Conservation (phyloP, 2,113 vertebrate genomes). For the Boleophthalmus pectinirostris region DNA sequence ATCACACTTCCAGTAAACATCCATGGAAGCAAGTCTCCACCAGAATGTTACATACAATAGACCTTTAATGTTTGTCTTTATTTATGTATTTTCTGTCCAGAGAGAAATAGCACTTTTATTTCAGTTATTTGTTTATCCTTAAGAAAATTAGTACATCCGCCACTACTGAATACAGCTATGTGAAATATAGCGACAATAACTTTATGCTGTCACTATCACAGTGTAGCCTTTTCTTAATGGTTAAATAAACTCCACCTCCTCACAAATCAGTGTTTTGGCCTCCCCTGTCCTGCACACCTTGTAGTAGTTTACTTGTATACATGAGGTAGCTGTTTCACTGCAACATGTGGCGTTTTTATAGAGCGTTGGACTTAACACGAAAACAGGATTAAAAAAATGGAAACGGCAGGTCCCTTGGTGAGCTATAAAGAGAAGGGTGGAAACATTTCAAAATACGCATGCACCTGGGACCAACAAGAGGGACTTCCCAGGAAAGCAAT, state of each 20-base stretch:
- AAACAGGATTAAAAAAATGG: conserved; percentile 72
- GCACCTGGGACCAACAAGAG: conserved; percentile 70
- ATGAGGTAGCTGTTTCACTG: conserved; percentile 70
- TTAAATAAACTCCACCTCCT: conserved; percentile 26
- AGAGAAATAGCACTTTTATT: neutral
- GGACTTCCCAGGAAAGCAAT: conserved; percentile 40
- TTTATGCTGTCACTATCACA: neutral
- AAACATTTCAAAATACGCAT: conserved; percentile 70
- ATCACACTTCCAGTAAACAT: too few species aligned
- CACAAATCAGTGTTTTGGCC: conserved; percentile 44
- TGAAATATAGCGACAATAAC: neutral
- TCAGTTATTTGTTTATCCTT: neutral
- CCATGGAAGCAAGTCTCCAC: too few species aligned
- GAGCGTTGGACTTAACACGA: conserved; percentile 64
- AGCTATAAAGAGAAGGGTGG: conserved; percentile 74
- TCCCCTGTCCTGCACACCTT: conserved; percentile 29
- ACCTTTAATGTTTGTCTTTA: too few species aligned
- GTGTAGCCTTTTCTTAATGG: neutral
- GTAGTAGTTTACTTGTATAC: conserved; percentile 47
- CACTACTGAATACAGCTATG: too few species aligned
- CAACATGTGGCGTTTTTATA: conserved; percentile 78
- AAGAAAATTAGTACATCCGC: neutral
- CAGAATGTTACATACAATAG: too few species aligned
- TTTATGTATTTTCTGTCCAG: too few species aligned
- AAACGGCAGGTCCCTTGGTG: conserved; percentile 74